These are phyloP conservation scores for Hassar affinis DNA, from an alignment of 2,113 vertebrate species.

Conservation along the genomic window DNA sequence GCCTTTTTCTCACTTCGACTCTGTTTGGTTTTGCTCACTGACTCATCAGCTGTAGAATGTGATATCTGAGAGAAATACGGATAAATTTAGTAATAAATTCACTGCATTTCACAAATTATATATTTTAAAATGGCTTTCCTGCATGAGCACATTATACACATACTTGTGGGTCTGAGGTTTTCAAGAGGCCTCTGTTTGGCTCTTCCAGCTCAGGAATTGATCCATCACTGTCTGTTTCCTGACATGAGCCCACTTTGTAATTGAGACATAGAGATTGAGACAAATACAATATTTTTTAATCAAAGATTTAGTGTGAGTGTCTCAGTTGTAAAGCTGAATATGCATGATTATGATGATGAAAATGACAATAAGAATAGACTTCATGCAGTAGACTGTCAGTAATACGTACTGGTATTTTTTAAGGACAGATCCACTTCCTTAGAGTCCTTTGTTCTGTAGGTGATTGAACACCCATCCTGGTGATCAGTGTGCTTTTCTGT, in stretches of 20 bases:
- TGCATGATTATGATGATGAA: not conserved
- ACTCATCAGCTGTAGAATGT: constrained; percentile 79
- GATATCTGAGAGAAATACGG: constrained; percentile 63
- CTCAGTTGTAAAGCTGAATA: not conserved
- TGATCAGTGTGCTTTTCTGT: constrained; percentile 47
- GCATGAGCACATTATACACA: constrained; percentile 1
- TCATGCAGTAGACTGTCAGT: constrained; percentile 10
- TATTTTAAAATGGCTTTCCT: not conserved
- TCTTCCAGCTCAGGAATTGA: constrained; percentile 87
- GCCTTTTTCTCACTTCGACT: constrained; percentile 97
- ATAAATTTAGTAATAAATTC: not conserved
- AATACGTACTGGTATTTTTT: constrained; percentile 65
- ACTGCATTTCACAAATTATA: not conserved
- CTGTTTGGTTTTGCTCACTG: constrained; percentile 86
- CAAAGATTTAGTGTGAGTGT: not conserved
- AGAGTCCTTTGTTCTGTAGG: constrained; percentile 71
- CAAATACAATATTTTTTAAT: not conserved
- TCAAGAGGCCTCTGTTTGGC: constrained; percentile 67
- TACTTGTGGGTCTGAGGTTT: constrained; percentile 77
- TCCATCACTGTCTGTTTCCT: constrained; percentile 87
- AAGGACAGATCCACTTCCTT: constrained; percentile 62
- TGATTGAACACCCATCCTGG: constrained; percentile 62
- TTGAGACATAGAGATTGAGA: not conserved
- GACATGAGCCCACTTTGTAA: constrained; percentile 75
- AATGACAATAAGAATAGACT: not conserved